A percentile compares a stretch with the other conserved stretches of the same genome.
These are phyloP conservation scores for Stratiomys singularior DNA, from an alignment of 2,888 invertebrate species.

Conservation along the genomic window DNA sequence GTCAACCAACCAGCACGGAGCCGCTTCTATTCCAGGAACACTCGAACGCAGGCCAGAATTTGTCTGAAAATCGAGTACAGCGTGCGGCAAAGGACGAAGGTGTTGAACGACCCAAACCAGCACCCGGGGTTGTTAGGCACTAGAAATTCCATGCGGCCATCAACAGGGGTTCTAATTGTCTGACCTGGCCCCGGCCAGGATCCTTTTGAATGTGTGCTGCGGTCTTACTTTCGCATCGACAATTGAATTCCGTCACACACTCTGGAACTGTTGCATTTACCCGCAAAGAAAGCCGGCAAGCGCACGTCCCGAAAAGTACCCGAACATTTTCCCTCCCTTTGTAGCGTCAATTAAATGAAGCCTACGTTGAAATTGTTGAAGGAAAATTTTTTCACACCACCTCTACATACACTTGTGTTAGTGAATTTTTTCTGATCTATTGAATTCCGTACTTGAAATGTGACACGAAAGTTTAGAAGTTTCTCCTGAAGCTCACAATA, in stretches of 20 bases:
- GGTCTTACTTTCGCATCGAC: not conserved
- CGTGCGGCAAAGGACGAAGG: not conserved
- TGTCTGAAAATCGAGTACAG: not conserved
- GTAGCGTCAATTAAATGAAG: constrained; percentile 22
- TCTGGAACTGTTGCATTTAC: constrained; percentile 18
- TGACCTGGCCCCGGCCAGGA: not conserved
- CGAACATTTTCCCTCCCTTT: constrained; percentile 38
- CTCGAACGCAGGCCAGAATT: not conserved
- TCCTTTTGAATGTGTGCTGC: not conserved
- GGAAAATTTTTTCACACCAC: constrained; percentile 37
- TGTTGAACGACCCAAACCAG: not conserved
- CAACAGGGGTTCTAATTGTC: constrained; percentile 14
- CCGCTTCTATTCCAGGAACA: constrained; percentile 25
- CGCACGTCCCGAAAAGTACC: not conserved
- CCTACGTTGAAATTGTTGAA: not conserved
- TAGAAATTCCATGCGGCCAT: not conserved
- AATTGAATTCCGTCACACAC: constrained; percentile 7
- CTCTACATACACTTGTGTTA: constrained; percentile 21
- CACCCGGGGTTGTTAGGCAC: not conserved
- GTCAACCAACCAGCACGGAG: not conserved
- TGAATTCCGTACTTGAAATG: constrained; percentile 21
- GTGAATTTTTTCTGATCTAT: constrained; percentile 25
- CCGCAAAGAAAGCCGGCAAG: not conserved
- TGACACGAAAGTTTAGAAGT: constrained; percentile 3
- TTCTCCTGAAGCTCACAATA: not conserved